Base-by-base conservation (phyloP, 1,140 invertebrate genomes). In the Drosophila pachea region DNA sequence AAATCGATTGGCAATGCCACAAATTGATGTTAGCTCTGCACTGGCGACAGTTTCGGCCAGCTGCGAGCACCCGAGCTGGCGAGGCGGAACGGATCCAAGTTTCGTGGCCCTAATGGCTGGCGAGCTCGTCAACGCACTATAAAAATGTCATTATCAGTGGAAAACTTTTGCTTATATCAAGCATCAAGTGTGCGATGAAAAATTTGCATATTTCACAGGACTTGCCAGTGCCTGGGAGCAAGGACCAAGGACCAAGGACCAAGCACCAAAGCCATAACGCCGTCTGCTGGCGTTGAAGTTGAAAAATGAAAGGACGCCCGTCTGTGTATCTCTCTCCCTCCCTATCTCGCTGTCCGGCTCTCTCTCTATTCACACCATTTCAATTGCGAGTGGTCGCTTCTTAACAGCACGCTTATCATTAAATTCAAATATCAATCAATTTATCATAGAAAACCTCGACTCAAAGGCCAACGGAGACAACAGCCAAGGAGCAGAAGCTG, bases 361-460 rank as follows among this genome's bases (percentile, higher is more conserved):
- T 11, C 5, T 11, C 12, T 43, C 40, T 43, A 2, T n/a, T 43
- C n/a, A 7, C 40, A 68, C 68, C 77, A 86, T 81, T 81, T 81
- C 81, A 86, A 86, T 86, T 81, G 76, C 49, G 67, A 61, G 32
- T 45, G 42, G 16, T 40, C 47, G 52, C 43, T 49, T 68, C 54
- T 49, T 63, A 58, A 59, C 55, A 60, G 63, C 59, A 38, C 60
- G 70, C 58, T 77, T 81, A 86, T 86, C 81, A 86, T 86, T 86
- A 86, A 86, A 86, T 86, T 86, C 81, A 81, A 86, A 86, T 86
- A 86, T 86, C 81, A 86, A 86, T 86, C 81, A 86, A 86, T 86
- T 86, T 86, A 86, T 86, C 81, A 86, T 86, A 86, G 29, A 32
- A 86, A 69, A 32, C 52, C 35, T 67, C 54, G 61, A 32, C 45